Evolutionary conservation across 2,113 vertebrate species (phyloP), one percentile per base, ranked within the genome.

Genomic region (Haplotaxodon microlepis): DNA sequence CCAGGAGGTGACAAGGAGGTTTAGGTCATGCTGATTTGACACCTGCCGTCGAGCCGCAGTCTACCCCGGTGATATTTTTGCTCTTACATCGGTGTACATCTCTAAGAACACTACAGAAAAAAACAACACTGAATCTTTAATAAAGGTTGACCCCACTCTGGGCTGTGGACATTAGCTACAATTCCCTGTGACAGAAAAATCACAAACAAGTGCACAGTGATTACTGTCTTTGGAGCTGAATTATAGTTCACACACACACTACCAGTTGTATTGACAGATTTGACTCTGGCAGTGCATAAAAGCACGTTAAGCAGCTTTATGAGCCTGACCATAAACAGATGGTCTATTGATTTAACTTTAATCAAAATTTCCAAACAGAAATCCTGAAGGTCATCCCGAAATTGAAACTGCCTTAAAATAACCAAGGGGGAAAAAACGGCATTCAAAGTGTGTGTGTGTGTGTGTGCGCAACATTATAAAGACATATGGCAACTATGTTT

Each of bases 291-390:
- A 88, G 91, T 19, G 40, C 61, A 88, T 91, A 84, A 91, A 95
- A 91, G 45, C 59, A 85, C 5, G 89, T 93, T 88, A 84, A 86
- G 81, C 36, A 81, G 71, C 82, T 90, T 89, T 82, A 94, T 56
- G 91, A 84, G 90, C 13, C 73, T 78, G 69, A 82, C 84, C 88
- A 79, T 53, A 90, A 88, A 94, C 95, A 94, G 92, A 93, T 91
- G 92, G 91, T 50, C 42, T 57, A 47, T 59, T 87, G 92, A 94
- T 94, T 90, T 87, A 92, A 90, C 50, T 45, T 50, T 87, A 45
- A 92, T 90, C 79, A 88, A 51, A 85, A 89, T 88, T 27, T 78
- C 78, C 61, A 86, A 83, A 86, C 34, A 86, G 54, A 53, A 82
- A 51, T 24, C 81, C 56, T 90, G 86, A 92, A 94, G 91, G 92